Percentiles rank a stretch among this genome's conserved stretches.
Conservation (phyloP, 2,113 vertebrate genomes). For the Grammomys dolichurus region DNA sequence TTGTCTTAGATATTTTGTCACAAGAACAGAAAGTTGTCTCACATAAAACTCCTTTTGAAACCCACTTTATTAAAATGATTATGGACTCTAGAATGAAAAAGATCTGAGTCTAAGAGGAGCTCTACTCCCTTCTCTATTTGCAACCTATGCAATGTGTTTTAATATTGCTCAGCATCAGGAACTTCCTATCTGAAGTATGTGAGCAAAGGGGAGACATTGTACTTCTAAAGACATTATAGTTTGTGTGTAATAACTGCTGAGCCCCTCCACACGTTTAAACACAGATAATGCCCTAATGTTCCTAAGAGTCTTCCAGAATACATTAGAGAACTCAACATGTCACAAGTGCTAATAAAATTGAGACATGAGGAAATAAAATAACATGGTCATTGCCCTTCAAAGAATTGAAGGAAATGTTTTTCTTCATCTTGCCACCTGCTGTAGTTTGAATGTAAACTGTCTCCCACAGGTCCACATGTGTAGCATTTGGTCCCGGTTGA, state of each 20-base stretch:
- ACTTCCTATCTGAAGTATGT: neutral
- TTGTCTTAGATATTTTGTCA: neutral
- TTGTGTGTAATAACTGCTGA: neutral
- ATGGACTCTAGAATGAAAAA: neutral
- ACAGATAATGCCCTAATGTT: neutral
- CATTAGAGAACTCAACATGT: neutral
- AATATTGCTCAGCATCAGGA: neutral
- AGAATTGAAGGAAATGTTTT: neutral
- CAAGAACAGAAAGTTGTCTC: neutral
- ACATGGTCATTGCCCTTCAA: neutral
- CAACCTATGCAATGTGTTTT: neutral
- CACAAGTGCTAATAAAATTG: neutral
- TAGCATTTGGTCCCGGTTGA: neutral
- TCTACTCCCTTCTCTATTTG: neutral
- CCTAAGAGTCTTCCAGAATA: neutral
- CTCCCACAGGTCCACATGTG: neutral
- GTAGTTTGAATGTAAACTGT: neutral
- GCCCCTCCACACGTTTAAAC: neutral
- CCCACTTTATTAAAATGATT: constrained; percentile 22
- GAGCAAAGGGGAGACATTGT: neutral
- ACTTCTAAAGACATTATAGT: neutral
- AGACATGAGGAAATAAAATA: neutral
- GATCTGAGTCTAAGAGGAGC: neutral
- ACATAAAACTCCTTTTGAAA: neutral
- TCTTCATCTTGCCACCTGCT: neutral